Evolutionary conservation across 2,797 vertebrate species (phyloP).

Genomic region (Somateria mollissima): DNA sequence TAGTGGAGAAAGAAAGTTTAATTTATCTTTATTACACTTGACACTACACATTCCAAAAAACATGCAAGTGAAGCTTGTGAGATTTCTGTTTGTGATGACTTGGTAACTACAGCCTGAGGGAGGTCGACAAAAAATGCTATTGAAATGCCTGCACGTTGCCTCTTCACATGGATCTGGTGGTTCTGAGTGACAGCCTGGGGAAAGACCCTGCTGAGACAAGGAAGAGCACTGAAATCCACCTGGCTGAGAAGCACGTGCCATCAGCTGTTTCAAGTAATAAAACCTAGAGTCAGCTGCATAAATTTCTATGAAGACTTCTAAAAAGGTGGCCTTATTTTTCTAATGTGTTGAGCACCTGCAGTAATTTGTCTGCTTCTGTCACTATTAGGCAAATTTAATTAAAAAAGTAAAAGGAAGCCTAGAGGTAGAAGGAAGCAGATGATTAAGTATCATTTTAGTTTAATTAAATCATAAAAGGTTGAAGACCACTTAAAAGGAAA

Average conservation of each 20-base stretch:
- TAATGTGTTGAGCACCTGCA: neutral
- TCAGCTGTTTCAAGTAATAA: neutral
- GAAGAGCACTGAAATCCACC: neutral
- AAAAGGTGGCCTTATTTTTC: neutral
- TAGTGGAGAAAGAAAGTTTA: neutral
- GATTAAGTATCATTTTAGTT: neutral
- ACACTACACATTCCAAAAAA: neutral
- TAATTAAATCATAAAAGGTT: slow-evolving; percentile 24
- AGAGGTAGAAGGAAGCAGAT: neutral
- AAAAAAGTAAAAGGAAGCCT: neutral
- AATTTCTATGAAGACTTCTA: neutral
- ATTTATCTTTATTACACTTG: neutral
- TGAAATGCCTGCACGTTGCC: neutral
- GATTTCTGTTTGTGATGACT: neutral
- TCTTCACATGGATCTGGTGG: neutral
- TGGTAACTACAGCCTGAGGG: neutral
- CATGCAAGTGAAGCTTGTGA: neutral
- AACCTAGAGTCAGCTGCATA: neutral
- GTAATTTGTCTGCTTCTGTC: neutral
- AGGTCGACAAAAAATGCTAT: neutral
- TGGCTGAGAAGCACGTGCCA: neutral
- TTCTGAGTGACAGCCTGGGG: neutral
- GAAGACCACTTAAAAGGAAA: neutral
- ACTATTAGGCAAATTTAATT: neutral
- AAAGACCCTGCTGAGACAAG: neutral